Conservation (phyloP, 92 coral and sea anemone genomes). For the Meandrina meandrites region DNA sequence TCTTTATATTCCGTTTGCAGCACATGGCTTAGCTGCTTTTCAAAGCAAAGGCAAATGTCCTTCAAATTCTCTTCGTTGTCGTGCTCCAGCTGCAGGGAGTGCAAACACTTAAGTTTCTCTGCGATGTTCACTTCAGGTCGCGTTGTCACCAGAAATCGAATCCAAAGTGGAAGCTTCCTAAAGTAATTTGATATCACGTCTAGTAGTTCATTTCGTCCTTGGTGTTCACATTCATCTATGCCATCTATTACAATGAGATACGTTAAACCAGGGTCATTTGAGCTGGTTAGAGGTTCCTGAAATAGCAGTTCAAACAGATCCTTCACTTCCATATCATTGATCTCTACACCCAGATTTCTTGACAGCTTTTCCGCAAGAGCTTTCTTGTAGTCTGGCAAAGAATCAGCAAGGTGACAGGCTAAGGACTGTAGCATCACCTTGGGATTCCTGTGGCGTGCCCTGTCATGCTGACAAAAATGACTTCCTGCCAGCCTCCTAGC, state of each 20-base stretch:
- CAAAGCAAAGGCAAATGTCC: slow-evolving; percentile 32
- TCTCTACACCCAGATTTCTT: slow-evolving; percentile 23
- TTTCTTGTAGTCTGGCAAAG: slow-evolving; percentile 43
- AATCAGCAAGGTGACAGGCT: slow-evolving; percentile 48
- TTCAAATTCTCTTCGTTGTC: slow-evolving; percentile 42
- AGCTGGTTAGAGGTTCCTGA: slow-evolving; percentile 46
- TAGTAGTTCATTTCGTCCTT: slow-evolving; percentile 33
- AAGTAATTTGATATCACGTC: slow-evolving; percentile 51
- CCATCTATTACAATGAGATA: slow-evolving; percentile 50
- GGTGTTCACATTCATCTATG: slow-evolving; percentile 57
- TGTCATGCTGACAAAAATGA: slow-evolving; percentile 59
- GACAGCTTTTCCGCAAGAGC: slow-evolving; percentile 55
- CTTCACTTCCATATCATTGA: slow-evolving; percentile 26
- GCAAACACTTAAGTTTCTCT: slow-evolving; percentile 13
- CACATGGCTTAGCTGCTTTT: slow-evolving; percentile 24
- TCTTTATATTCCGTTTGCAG: slow-evolving; percentile 3
- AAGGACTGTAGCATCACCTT: slow-evolving; percentile 62
- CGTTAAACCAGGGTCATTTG: neutral
- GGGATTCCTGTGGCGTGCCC: slow-evolving; percentile 55
- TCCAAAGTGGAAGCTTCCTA: slow-evolving; percentile 48
- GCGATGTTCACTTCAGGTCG: slow-evolving; percentile 51
- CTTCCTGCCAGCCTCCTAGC: slow-evolving; percentile 45
- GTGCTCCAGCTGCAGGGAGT: slow-evolving; percentile 37
- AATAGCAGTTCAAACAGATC: slow-evolving; percentile 55
- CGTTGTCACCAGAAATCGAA: slow-evolving; percentile 62